Evolutionary conservation across 2,888 invertebrate genomes (phyloP).

Genomic region (Acronicta aceris): DNA sequence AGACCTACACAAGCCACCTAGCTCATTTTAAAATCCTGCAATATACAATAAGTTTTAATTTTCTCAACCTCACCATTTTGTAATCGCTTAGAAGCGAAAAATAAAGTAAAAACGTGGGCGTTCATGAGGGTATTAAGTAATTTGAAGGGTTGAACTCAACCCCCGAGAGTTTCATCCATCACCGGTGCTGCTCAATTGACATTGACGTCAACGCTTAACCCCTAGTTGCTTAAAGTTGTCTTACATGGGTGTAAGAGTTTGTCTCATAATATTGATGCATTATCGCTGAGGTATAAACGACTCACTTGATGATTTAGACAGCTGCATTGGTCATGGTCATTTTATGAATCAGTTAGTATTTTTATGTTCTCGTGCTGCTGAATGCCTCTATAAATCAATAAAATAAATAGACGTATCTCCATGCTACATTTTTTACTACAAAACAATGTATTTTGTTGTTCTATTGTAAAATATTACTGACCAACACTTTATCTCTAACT

Average conservation of each 20-base stretch:
- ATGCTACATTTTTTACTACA: too few species aligned
- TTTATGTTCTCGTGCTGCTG: too few species aligned
- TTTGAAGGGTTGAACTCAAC: constrained; percentile 76
- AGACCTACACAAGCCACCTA: too few species aligned
- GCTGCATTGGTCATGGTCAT: background rate
- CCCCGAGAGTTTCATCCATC: constrained; percentile 79
- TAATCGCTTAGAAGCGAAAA: constrained; percentile 43
- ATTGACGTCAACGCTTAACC: constrained; percentile 85
- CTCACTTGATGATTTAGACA: background rate
- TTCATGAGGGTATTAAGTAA: constrained; percentile 69
- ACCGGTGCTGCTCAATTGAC: constrained; percentile 83
- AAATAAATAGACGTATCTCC: too few species aligned
- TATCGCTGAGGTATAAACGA: background rate
- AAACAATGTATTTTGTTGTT: constrained; percentile 7
- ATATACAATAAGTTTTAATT: too few species aligned
- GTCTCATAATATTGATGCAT: constrained; percentile 24
- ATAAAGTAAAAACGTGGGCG: constrained; percentile 43
- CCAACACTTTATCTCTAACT: constrained; percentile 10
- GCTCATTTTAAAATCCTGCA: too few species aligned
- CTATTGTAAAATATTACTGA: background rate
- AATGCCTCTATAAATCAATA: too few species aligned
- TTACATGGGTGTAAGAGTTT: constrained; percentile 66
- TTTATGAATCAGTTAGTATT: background rate
- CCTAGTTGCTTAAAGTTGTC: constrained; percentile 61
- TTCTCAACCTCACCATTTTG: constrained; percentile 1